Evolutionary conservation across 2,113 vertebrate genomes (phyloP).

Genomic region (Dolichallabes microphthalmus): DNA sequence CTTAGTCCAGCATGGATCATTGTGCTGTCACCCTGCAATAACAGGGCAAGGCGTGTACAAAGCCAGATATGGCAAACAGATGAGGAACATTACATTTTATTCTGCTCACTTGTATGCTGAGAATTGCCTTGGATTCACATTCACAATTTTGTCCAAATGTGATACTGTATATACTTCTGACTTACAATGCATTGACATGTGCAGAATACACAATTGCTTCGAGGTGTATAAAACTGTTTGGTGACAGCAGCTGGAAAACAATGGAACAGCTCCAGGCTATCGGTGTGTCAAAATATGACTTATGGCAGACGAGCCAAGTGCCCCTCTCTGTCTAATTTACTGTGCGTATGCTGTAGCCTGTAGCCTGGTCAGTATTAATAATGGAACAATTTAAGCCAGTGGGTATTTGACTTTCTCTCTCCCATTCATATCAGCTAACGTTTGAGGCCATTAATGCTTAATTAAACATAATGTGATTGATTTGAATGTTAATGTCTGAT

Average conservation of each 20-base stretch:
- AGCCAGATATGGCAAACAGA: slow-evolving; percentile 35
- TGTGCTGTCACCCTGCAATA: slow-evolving; percentile 41
- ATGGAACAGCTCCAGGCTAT: slow-evolving; percentile 45
- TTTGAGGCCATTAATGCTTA: slow-evolving; percentile 76
- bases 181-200: neutral
- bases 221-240: slow-evolving; percentile 35
- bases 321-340: slow-evolving; percentile 56
- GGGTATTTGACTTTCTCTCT: slow-evolving; percentile 71
- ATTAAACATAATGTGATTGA: slow-evolving; percentile 75
- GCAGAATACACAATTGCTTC: slow-evolving; percentile 4
- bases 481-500: slow-evolving; percentile 76
- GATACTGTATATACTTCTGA: neutral
- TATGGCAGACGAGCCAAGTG: slow-evolving; percentile 64
- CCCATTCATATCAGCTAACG: slow-evolving; percentile 78
- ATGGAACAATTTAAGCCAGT: slow-evolving; percentile 75
- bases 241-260: slow-evolving; percentile 26
- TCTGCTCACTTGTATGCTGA: neutral
- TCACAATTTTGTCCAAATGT: neutral
- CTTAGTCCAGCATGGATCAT: slow-evolving; percentile 44
- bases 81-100: slow-evolving; percentile 32
- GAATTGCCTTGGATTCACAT: neutral
- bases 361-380: slow-evolving; percentile 75
- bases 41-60: slow-evolving; percentile 38
- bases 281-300: slow-evolving; percentile 64
- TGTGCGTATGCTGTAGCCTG: slow-evolving; percentile 68